Conservation (phyloP, 2,113 vertebrate species). For the Hyperopisus bebe region DNA sequence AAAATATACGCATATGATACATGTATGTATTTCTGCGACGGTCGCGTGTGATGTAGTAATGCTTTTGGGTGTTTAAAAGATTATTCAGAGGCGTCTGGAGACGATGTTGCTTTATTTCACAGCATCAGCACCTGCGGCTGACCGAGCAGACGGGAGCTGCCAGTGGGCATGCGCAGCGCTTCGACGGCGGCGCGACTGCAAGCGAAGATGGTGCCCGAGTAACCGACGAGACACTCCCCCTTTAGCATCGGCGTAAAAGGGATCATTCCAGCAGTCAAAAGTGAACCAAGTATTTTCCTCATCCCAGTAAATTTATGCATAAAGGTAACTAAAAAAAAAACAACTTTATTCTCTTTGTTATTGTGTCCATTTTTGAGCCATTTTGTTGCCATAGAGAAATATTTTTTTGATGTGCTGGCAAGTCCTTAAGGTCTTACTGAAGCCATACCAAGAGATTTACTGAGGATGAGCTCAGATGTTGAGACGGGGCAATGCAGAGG, state of each 20-base stretch:
- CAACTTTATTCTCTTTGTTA: not conserved
- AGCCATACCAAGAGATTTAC: not conserved
- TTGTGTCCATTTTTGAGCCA: not conserved
- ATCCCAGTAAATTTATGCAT: not conserved
- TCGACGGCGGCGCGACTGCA: not conserved
- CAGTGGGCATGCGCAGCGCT: conserved; percentile 29
- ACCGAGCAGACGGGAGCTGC: conserved; percentile 11
- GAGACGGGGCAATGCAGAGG: not conserved
- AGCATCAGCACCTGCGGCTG: conserved; percentile 44
- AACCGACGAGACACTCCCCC: not conserved
- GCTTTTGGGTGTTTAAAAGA: not conserved
- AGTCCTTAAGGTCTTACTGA: not conserved
- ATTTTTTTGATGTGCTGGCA: not conserved
- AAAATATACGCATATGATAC: not conserved
- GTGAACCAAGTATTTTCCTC: not conserved
- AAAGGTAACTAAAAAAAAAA: not conserved
- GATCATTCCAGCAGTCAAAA: not conserved
- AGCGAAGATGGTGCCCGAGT: not conserved
- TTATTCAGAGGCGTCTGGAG: not conserved
- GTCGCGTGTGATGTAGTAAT: not conserved
- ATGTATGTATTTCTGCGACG: not conserved
- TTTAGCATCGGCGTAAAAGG: not conserved
- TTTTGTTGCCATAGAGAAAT: not conserved
- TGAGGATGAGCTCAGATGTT: not conserved
- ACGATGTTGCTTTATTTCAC: conserved; percentile 23